Evolutionary conservation across 2,888 invertebrate species (phyloP).

Genomic region (Andricus quercusramuli): DNA sequence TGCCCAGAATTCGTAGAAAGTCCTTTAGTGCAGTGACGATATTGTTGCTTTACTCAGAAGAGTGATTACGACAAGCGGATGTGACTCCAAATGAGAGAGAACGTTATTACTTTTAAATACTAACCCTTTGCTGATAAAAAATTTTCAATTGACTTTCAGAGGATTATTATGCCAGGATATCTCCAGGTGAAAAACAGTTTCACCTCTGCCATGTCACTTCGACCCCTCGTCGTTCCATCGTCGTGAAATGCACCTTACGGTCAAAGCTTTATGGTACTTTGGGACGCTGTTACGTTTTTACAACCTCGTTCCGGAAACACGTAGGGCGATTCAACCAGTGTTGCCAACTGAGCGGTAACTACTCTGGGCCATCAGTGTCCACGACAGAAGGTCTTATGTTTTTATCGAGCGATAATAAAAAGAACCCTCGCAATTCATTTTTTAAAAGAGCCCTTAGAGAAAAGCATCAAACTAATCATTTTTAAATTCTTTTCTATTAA

Average conservation of each 20-base stretch:
- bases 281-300: constrained; percentile 77
- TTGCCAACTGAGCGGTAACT: constrained; percentile 51
- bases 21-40: constrained; percentile 57
- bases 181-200: constrained; percentile 31
- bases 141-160: constrained; percentile 21
- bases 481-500: neutral
- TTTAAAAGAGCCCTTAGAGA: constrained; percentile 16
- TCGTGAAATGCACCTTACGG: constrained; percentile 75
- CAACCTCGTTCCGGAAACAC: constrained; percentile 73
- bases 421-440: constrained; percentile 36
- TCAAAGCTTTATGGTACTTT: constrained; percentile 77
- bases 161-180: neutral
- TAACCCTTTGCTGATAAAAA: neutral
- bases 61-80: constrained; percentile 38
- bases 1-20: constrained; percentile 64
- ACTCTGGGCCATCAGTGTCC: constrained; percentile 38
- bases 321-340: constrained; percentile 63
- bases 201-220: neutral
- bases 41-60: constrained; percentile 48
- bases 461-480: neutral
- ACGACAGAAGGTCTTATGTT: constrained; percentile 38
- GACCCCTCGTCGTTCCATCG: constrained; percentile 62
- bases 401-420: constrained; percentile 39
- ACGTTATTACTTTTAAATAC: neutral
- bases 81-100: neutral